Conservation (phyloP, 2,797 vertebrate species). For the Megalops cyprinoides region DNA sequence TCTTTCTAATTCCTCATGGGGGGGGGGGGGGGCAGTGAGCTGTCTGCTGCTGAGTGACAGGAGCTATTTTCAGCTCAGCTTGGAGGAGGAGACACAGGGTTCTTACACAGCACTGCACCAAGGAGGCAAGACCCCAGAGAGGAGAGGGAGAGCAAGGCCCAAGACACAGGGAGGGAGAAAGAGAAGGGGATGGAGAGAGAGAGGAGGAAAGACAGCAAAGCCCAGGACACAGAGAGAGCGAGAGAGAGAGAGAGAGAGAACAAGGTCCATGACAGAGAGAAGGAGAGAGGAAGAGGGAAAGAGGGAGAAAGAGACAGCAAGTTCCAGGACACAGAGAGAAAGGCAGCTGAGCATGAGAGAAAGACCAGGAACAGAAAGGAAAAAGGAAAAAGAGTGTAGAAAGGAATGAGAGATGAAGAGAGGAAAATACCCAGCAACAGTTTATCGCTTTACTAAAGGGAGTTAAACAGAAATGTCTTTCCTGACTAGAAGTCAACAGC, state of each 20-base stretch:
- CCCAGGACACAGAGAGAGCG: too few species aligned
- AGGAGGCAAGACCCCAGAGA: not conserved
- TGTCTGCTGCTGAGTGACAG: slow-evolving; percentile 23
- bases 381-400: too few species aligned
- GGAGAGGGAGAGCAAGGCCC: not conserved
- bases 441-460: too few species aligned
- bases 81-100: slow-evolving; percentile 1
- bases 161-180: slow-evolving; percentile 18
- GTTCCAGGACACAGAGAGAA: not conserved
- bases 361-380: too few species aligned
- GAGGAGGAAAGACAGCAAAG: not conserved
- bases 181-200: not conserved
- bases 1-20: not conserved
- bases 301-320: slow-evolving; percentile 8
- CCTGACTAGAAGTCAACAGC: too few species aligned
- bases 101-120: not conserved
- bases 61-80: slow-evolving; percentile 25
- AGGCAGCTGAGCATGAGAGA: too few species aligned
- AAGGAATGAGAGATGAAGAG: not conserved
- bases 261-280: not conserved
- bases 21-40: not conserved
- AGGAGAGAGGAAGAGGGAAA: slow-evolving; percentile 9
- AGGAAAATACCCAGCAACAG: too few species aligned
- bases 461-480: too few species aligned
- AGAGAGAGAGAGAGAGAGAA: slow-evolving; percentile 4